Evolutionary conservation across 2,113 vertebrate species (phyloP).

Genomic region (Vombatus ursinus): DNA sequence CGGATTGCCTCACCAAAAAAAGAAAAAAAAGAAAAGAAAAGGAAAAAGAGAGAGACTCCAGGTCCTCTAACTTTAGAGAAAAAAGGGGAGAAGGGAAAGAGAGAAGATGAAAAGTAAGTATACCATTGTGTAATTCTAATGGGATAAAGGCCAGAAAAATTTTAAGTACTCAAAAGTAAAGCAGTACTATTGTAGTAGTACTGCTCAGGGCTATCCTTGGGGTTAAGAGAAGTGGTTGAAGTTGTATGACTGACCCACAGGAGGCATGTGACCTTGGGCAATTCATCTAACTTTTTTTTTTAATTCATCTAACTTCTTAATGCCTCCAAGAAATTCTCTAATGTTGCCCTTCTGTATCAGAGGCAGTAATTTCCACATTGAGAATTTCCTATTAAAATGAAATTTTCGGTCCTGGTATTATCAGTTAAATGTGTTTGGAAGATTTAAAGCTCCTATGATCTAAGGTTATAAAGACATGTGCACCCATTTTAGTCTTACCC

Average conservation of each 20-base stretch:
- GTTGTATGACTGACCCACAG: neutral
- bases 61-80: neutral
- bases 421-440: neutral
- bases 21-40: no score
- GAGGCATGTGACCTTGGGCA: neutral
- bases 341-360: neutral
- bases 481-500: neutral
- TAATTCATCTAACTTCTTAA: neutral
- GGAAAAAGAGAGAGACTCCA: no score
- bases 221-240: neutral
- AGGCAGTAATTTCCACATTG: neutral
- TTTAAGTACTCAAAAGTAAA: neutral
- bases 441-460: neutral
- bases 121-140: neutral
- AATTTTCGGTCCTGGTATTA: neutral
- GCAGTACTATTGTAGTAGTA: neutral
- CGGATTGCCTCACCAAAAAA: no score
- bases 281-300: neutral
- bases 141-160: neutral
- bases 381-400: neutral
- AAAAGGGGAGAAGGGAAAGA: neutral
- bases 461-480: neutral
- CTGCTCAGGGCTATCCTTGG: neutral
- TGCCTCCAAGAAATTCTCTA: neutral
- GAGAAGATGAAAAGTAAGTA: neutral